These are phyloP conservation scores for Thalassophryne amazonica DNA, from an alignment of 2,797 vertebrate species.

Conservation along the genomic window DNA sequence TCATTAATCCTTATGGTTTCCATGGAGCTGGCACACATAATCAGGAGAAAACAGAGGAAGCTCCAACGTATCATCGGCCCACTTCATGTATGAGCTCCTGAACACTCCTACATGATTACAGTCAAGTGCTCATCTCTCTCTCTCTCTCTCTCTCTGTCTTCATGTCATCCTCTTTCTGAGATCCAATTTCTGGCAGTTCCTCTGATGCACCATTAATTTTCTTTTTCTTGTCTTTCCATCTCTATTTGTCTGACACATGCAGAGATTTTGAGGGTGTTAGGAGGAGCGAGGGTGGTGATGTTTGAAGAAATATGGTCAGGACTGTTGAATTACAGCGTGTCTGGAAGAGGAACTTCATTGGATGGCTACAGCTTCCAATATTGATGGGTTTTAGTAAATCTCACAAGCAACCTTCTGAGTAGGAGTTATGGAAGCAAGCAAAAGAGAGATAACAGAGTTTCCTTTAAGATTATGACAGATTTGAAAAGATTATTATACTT, in stretches of 20 bases:
- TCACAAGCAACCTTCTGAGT: conserved; percentile 15
- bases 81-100: conserved; percentile 14
- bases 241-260: conserved; percentile 5
- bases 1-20: conserved; percentile 29
- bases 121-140: neutral
- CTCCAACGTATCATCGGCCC: conserved; percentile 10
- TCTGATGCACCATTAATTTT: conserved; percentile 7
- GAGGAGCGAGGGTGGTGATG: conserved; percentile 18
- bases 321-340: conserved; percentile 29
- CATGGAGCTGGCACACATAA: conserved; percentile 26
- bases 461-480: too few species aligned
- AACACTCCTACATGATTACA: conserved; percentile 20
- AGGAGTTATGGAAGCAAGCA: conserved; percentile 14
- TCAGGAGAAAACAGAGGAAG: conserved; percentile 17
- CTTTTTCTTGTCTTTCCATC: conserved; percentile 13
- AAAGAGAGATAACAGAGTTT: too few species aligned
- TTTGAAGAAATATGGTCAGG: conserved; percentile 41
- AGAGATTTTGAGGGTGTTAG: conserved; percentile 19
- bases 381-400: conserved; percentile 35
- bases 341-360: conserved; percentile 31
- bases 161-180: conserved; percentile 18
- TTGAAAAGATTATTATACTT: too few species aligned
- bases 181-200: conserved; percentile 3
- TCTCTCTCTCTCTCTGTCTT: conserved; percentile 8
- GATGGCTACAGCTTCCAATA: conserved; percentile 30